Percentiles rank a stretch among this genome's conserved stretches.
Conservation (phyloP, 2,113 vertebrate genomes). For the Prunella himalayana region DNA sequence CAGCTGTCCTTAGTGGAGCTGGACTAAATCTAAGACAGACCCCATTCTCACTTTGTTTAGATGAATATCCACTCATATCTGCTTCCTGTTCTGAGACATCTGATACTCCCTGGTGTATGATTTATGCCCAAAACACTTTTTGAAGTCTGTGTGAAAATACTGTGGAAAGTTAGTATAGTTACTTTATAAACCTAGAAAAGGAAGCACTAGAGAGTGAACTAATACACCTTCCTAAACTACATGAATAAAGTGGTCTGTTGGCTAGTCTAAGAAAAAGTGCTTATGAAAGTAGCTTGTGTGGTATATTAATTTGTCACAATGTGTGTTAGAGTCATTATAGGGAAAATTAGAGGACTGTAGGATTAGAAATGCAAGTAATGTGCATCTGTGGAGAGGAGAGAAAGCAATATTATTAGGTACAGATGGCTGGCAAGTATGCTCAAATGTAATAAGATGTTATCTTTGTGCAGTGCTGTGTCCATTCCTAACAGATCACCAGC, state of each 20-base stretch:
- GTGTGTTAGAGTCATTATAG: not conserved
- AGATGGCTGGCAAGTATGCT: conserved; percentile 33
- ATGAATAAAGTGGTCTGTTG: not conserved
- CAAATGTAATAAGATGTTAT: conserved; percentile 34
- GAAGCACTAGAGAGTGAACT: not conserved
- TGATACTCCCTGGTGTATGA: not conserved
- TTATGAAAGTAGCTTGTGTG: not conserved
- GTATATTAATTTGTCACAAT: not conserved
- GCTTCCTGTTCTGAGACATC: not conserved
- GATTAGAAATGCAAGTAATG: not conserved
- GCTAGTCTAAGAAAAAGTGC: not conserved
- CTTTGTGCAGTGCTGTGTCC: not conserved
- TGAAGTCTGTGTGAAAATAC: not conserved
- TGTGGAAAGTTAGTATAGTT: not conserved
- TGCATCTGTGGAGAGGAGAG: not conserved
- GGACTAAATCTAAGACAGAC: not conserved
- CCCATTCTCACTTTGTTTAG: not conserved
- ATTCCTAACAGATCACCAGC: not conserved
- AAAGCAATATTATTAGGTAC: not conserved
- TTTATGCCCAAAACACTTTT: not conserved
- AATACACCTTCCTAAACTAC: not conserved
- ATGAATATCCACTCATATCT: not conserved
- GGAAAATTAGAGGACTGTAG: not conserved
- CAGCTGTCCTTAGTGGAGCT: not conserved
- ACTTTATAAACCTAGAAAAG: not conserved